A percentile compares a stretch with the other conserved stretches of the same genome.
These are phyloP conservation scores for Momotus momota DNA, from an alignment of 2,797 vertebrate species.

Conservation along the genomic window DNA sequence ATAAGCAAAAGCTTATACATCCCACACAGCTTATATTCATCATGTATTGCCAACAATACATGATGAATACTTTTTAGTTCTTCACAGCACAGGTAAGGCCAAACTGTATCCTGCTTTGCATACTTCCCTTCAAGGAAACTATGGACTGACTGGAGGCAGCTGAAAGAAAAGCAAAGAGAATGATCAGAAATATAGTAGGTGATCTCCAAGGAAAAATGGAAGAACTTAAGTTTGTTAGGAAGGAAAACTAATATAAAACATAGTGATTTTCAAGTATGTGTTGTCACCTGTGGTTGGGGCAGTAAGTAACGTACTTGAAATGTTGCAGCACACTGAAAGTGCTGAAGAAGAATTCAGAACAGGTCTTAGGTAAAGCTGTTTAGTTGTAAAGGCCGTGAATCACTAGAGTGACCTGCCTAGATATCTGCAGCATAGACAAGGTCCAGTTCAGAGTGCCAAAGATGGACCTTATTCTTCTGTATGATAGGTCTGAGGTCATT, in stretches of 20 bases:
- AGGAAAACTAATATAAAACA: not conserved
- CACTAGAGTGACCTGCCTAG: not conserved
- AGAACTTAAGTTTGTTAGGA: not conserved
- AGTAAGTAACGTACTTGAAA: not conserved
- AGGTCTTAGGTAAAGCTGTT: not conserved
- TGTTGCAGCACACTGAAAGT: not conserved
- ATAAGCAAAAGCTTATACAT: no score
- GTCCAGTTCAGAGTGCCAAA: not conserved
- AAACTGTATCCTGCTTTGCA: not conserved
- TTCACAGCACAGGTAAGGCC: not conserved
- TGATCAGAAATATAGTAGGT: not conserved
- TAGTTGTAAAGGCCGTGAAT: not conserved
- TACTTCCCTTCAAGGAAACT: not conserved
- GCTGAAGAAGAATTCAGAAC: not conserved
- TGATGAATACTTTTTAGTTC: not conserved
- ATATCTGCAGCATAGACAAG: not conserved
- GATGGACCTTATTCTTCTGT: not conserved
- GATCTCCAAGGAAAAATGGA: not conserved
- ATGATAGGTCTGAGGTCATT: not conserved
- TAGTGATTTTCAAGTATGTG: not conserved
- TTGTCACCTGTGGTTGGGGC: not conserved
- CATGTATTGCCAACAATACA: no score
- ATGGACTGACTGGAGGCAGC: not conserved
- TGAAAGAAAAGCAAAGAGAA: not conserved
- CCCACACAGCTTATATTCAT: no score